A percentile compares a stretch with the other conserved stretches of the same genome.
Conservation (phyloP, 2,797 vertebrate species). For the Fringilla coelebs region DNA sequence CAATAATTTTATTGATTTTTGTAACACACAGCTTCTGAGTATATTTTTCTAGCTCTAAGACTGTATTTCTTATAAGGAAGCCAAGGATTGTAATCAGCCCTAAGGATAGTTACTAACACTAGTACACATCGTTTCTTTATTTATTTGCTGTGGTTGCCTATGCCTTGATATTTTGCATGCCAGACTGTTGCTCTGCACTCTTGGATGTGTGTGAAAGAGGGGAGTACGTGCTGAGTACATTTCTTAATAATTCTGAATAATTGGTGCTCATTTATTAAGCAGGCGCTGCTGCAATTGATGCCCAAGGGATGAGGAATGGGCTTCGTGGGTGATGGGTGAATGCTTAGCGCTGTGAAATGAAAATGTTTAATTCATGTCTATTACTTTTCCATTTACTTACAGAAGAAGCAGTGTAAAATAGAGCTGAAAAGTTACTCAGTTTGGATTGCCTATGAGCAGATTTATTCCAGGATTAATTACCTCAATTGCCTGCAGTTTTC, state of each 20-base stretch:
- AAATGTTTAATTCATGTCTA: conserved; percentile 24
- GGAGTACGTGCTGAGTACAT: not conserved
- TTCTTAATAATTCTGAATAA: not conserved
- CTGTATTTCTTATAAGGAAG: not conserved
- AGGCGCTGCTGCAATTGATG: not conserved
- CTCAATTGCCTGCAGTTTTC: not conserved
- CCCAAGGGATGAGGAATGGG: not conserved
- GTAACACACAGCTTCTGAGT: not conserved
- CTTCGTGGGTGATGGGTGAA: not conserved
- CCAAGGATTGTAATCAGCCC: not conserved
- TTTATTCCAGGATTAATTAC: not conserved
- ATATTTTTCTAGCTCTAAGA: not conserved
- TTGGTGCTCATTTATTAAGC: not conserved
- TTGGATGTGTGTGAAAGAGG: not conserved
- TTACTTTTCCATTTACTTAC: not conserved
- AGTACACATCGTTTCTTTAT: not conserved
- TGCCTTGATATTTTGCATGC: not conserved
- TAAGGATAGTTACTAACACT: not conserved
- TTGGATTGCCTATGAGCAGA: not conserved
- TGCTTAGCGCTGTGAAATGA: not conserved
- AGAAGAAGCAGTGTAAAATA: not conserved
- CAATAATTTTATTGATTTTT: not conserved
- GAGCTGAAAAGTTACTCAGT: not conserved
- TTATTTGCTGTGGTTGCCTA: not conserved
- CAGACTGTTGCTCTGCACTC: not conserved